phyloP scores from a whole-genome alignment of 1,140 invertebrate species.

The Anastrepha ludens region DNA sequence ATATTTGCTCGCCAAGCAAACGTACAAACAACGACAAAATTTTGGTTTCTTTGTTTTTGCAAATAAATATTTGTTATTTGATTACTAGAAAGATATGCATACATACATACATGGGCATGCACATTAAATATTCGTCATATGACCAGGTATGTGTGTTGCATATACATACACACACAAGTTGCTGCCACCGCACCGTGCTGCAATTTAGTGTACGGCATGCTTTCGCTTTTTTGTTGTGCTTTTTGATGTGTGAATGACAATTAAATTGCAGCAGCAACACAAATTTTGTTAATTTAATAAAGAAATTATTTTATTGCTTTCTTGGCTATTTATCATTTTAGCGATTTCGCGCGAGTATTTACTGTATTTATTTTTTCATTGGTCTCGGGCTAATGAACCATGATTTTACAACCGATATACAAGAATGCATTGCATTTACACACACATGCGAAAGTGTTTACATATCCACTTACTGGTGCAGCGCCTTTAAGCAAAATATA shows the following conservation, averaged over 20 bases:
- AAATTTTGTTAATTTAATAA: conserved; percentile 4
- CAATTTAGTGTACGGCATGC: no score
- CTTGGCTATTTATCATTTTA: neutral
- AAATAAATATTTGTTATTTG: conserved; percentile 43
- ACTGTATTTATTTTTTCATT: neutral
- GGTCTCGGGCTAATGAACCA: neutral
- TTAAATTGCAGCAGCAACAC: neutral
- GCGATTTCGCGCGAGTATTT: neutral
- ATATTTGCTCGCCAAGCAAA: neutral
- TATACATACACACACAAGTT: neutral
- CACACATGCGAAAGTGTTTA: no score
- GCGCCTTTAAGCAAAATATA: no score
- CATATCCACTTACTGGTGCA: no score
- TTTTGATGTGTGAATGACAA: neutral
- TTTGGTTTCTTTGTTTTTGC: neutral
- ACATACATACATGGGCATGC: neutral
- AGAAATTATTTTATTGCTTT: neutral
- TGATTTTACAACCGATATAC: neutral
- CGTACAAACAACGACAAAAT: neutral
- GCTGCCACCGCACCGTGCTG: no score
- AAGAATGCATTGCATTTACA: neutral
- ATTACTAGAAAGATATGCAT: neutral
- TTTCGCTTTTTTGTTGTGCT: neutral
- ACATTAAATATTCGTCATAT: neutral
- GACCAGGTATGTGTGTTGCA: neutral